Evolutionary conservation across 2,113 vertebrate species (phyloP).

Genomic region (Mustelus asterias): DNA sequence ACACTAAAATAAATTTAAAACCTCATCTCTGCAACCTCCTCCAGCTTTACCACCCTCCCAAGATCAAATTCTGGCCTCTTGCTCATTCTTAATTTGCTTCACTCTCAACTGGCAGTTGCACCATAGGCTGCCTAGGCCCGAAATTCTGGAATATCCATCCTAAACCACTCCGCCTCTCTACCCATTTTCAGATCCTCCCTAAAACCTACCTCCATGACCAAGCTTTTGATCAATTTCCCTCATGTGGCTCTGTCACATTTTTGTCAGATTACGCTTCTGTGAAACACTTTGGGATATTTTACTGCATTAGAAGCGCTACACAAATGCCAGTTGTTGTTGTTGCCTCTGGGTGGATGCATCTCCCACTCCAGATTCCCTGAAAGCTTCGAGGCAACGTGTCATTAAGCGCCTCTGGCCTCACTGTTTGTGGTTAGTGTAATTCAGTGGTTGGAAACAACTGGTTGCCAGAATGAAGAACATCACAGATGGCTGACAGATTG

Average conservation of each 20-base stretch:
- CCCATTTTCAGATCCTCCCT: background rate
- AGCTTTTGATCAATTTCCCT: background rate
- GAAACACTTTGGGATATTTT: background rate
- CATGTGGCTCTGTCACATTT: background rate
- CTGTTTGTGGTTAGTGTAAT: conserved; percentile 7
- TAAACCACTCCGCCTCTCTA: background rate
- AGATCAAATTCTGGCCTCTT: background rate
- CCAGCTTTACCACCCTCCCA: background rate
- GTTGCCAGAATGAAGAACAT: background rate
- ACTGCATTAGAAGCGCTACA: background rate
- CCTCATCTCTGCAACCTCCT: background rate
- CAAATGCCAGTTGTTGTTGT: background rate
- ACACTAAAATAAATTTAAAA: no score
- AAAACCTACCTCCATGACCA: background rate
- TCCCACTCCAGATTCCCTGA: background rate
- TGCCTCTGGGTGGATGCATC: background rate
- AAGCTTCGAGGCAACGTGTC: background rate
- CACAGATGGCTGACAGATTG: background rate
- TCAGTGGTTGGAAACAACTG: background rate
- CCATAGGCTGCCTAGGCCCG: no score
- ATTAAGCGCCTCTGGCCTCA: background rate
- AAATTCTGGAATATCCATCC: background rate
- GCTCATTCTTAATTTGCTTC: background rate
- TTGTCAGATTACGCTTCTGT: background rate
- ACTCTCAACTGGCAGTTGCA: background rate